Base-by-base conservation (phyloP, 1,140 invertebrate genomes). In the Probaryconus sp. region DNA sequence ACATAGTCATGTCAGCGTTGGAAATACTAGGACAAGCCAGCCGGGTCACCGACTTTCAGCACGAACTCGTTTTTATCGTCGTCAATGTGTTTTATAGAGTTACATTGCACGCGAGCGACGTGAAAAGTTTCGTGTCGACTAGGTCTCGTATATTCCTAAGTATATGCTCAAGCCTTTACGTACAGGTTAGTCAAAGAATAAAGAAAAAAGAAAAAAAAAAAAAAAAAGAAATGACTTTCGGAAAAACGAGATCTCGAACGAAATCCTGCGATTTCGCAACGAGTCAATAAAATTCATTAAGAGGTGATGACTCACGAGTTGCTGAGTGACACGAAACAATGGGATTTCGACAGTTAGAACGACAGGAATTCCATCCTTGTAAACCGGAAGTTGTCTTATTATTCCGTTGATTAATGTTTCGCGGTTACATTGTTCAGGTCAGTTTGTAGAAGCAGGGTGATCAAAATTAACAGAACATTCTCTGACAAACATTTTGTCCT, bases 1-100 rank as follows among this genome's bases (percentile, higher is more conserved):
- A 76, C 65, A 70, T 38, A 70, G 50, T 56, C 48, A 31, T 67
- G 63, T 73, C 38, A 70, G 55, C 65, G 64, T 69, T 55, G 55
- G 51, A 42, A 61, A 56, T 70, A 61, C 53, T 70, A 63, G 67
- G 61, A 63, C 61, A 67, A 50, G 42, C 38, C 33, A 16, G 73
- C 47, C 67, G 31, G 67, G 73, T 76, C 67, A 71, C 73, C 63
- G 61, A 76, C 73, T 76, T 71, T 76, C 55, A 61, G 42, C 73
- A 64, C 61, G 72, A 69, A 76, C 67, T 68, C 67, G 40, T 76
- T 71, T 71, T 69, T 47, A 76, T 58, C 48, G 45, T 48, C 26
- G 65, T 45, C 43, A 37, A 63, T 70, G 61, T 63, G 61, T 70
- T 71, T 76, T 42, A 71, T 58, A 63, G 21, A 67, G 53, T 63